Evolutionary conservation across 1,140 invertebrate genomes (phyloP).

Genomic region (Zaprionus camerounensis): DNA sequence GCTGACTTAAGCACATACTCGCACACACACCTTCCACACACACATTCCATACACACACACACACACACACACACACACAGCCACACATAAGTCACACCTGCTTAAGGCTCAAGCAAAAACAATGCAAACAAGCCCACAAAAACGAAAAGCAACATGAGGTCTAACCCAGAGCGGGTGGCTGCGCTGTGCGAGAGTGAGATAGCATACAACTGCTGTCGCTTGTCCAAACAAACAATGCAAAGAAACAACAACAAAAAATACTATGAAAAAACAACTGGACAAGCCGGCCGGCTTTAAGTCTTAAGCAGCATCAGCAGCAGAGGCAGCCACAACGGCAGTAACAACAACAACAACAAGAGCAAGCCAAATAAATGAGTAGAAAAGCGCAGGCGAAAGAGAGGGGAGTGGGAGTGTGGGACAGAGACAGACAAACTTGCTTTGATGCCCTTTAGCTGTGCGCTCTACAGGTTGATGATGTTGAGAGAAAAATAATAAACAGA

Average conservation of each 20-base stretch:
- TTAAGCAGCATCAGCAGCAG: slow-evolving; percentile 15
- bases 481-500: background rate
- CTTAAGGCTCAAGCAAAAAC: slow-evolving; percentile 50
- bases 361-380: slow-evolving; percentile 15
- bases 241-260: slow-evolving; percentile 16
- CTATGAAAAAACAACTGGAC: slow-evolving; percentile 42
- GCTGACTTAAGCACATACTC: slow-evolving; percentile 30
- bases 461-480: background rate
- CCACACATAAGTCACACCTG: slow-evolving; percentile 66
- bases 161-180: slow-evolving; percentile 16
- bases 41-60: slow-evolving; percentile 15
- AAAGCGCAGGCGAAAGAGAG: background rate
- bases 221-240: slow-evolving; percentile 47
- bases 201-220: slow-evolving; percentile 27
- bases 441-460: slow-evolving; percentile 18
- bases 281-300: slow-evolving; percentile 61
- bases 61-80: slow-evolving; percentile 17
- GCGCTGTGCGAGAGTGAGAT: background rate
- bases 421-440: background rate
- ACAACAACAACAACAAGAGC: slow-evolving; percentile 3
- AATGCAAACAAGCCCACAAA: slow-evolving; percentile 57
- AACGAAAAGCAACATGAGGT: slow-evolving; percentile 53
- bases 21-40: slow-evolving; percentile 8
- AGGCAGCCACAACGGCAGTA: background rate
- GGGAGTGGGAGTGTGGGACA: background rate